phyloP scores from a whole-genome alignment of 2,888 invertebrate species.

The Lobophora halterata region DNA sequence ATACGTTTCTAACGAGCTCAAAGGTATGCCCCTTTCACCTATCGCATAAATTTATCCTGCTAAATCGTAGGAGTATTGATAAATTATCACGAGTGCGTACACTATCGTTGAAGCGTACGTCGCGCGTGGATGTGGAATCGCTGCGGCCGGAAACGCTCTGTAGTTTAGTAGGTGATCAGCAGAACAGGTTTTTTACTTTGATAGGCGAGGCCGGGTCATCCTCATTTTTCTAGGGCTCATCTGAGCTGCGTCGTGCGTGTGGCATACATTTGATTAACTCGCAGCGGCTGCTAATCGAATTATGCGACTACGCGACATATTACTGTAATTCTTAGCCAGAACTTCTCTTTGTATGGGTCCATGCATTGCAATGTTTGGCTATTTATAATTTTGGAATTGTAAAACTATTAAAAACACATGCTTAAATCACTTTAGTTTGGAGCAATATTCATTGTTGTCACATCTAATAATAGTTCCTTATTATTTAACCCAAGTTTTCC shows the following conservation, averaged over 20 bases:
- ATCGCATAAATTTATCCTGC: slow-evolving; percentile 58
- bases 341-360: slow-evolving; percentile 48
- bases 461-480: too few species aligned
- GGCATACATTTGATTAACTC: slow-evolving; percentile 36
- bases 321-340: slow-evolving; percentile 30
- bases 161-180: slow-evolving; percentile 68
- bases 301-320: slow-evolving; percentile 40
- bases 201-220: slow-evolving; percentile 54
- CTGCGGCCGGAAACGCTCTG: slow-evolving; percentile 54
- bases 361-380: slow-evolving; percentile 54
- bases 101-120: slow-evolving; percentile 24
- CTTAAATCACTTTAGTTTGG: slow-evolving; percentile 8
- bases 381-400: slow-evolving; percentile 30
- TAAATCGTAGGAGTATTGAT: slow-evolving; percentile 46
- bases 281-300: slow-evolving; percentile 55
- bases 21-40: slow-evolving; percentile 79
- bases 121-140: slow-evolving; percentile 35
- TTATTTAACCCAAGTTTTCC: too few species aligned
- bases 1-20: slow-evolving; percentile 30
- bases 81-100: slow-evolving; percentile 21
- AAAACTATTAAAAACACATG: slow-evolving; percentile 27
- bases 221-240: slow-evolving; percentile 55
- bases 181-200: slow-evolving; percentile 61
- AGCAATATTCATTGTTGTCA: too few species aligned
- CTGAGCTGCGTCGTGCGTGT: slow-evolving; percentile 43